Base-by-base conservation (phyloP, 1,140 invertebrate species). In the Tetraneura akinire region DNA sequence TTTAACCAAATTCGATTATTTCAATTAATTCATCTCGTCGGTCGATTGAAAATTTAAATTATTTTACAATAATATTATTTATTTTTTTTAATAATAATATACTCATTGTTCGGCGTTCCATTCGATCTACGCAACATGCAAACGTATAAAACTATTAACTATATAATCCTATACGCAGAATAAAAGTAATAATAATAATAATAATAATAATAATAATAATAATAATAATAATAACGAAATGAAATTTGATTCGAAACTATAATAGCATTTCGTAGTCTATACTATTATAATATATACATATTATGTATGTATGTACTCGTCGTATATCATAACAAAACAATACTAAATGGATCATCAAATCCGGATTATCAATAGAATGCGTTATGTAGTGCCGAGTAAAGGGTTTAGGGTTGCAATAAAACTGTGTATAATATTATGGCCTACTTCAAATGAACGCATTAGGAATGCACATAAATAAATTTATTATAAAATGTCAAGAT, bases 341-440 rank as follows among this genome's bases (percentile, higher is more conserved):
- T 37, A 37, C 60, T 64, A 64, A 64, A 64, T 64, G 60, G 60
- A 64, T 64, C 60, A 37, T 64, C 60, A 64, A 64, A 64, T n/a
- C 29, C 16, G 16, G 60, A 64, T 64, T 64, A 64, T 8, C 60
- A n/a, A 37, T 37, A n/a, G n/a, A 64, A 37, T 37, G 6, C 29
- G 16, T 32, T 32, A 37, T 64, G 1, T 8, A 47, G 10, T 4
- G 45, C 4, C 10, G 1, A 14, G 29, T 37, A 32, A n/a, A 14
- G 60, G 60, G 8, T 37, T 29, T 32, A 37, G 18, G 16, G 5
- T 10, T 10, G 18, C 37, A 37, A 37, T 64, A 5, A 14, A 8
- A 47, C 13, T 10, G 10, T 64, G 18, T 64, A 37, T n/a, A n/a
- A n/a, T n/a, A n/a, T n/a, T n/a, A n/a, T 37, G 60, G 29, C 18